Evolutionary conservation across 2,113 vertebrate species (phyloP).

Genomic region (Syngnathoides biaculeatus): DNA sequence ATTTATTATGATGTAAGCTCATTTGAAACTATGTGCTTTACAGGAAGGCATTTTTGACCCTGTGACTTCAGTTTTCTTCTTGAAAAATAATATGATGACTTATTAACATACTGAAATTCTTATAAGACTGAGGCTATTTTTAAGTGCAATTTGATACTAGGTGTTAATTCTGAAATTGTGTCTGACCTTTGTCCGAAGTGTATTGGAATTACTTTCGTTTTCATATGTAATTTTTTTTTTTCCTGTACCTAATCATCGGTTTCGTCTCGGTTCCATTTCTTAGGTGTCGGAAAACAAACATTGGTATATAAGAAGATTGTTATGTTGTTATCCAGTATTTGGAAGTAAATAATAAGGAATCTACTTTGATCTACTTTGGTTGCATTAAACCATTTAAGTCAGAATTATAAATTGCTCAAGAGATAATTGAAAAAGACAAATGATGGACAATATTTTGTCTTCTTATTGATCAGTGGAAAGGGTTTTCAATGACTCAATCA

Average conservation of each 20-base stretch:
- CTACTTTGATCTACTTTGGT: too few species aligned
- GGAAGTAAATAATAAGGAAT: not conserved
- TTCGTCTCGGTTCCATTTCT: not conserved
- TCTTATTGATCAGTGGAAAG: not conserved
- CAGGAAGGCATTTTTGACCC: slow-evolving; percentile 2
- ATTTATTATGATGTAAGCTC: slow-evolving; percentile 19
- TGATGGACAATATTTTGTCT: too few species aligned
- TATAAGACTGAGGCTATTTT: not conserved
- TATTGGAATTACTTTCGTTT: not conserved
- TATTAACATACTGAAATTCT: not conserved
- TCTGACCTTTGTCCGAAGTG: not conserved
- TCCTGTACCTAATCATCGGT: not conserved
- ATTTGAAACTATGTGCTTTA: slow-evolving; percentile 21
- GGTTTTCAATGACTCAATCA: too few species aligned
- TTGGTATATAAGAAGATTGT: not conserved
- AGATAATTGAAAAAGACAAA: too few species aligned
- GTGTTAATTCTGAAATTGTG: not conserved
- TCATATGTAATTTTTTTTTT: not conserved
- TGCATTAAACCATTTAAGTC: too few species aligned
- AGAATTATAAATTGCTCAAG: too few species aligned
- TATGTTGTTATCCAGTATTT: not conserved
- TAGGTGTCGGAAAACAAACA: not conserved
- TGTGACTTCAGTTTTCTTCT: slow-evolving; percentile 2
- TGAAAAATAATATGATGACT: slow-evolving; percentile 5
- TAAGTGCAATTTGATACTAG: not conserved